These are phyloP conservation scores for Sigmodon hispidus DNA, from an alignment of 2,113 vertebrate species.

Conservation along the genomic window DNA sequence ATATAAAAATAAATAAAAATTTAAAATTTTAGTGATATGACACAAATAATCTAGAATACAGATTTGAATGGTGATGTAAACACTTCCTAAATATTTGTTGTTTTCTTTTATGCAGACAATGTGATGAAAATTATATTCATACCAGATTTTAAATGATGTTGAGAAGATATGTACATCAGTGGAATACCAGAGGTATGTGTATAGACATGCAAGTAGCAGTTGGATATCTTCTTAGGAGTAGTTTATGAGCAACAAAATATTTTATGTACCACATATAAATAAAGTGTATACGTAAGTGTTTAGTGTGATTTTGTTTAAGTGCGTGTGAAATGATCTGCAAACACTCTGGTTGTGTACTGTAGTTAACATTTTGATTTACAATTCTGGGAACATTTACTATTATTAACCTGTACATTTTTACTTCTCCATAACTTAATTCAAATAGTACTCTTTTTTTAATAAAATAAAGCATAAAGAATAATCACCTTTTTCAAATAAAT, in stretches of 20 bases:
- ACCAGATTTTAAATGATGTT: neutral
- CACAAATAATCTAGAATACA: neutral
- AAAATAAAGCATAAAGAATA: neutral
- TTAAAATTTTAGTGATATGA: neutral
- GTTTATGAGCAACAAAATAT: neutral
- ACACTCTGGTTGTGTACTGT: neutral
- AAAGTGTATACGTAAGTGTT: neutral
- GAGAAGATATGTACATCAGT: neutral
- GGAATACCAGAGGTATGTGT: neutral
- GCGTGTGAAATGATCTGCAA: neutral
- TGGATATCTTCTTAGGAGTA: neutral
- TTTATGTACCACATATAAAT: neutral
- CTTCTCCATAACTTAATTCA: conserved; percentile 11
- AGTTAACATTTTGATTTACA: conserved; percentile 12
- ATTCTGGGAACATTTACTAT: neutral
- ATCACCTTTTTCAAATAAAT: neutral
- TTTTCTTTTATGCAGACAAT: neutral
- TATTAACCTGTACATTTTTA: neutral
- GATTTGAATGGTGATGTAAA: neutral
- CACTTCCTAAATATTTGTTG: neutral
- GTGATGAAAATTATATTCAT: neutral
- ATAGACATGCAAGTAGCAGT: neutral
- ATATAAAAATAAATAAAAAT: no score
- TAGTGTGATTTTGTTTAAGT: neutral
- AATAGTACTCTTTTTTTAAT: neutral